Conservation (phyloP, 2,888 invertebrate genomes). For the Drosophila diplacantha region DNA sequence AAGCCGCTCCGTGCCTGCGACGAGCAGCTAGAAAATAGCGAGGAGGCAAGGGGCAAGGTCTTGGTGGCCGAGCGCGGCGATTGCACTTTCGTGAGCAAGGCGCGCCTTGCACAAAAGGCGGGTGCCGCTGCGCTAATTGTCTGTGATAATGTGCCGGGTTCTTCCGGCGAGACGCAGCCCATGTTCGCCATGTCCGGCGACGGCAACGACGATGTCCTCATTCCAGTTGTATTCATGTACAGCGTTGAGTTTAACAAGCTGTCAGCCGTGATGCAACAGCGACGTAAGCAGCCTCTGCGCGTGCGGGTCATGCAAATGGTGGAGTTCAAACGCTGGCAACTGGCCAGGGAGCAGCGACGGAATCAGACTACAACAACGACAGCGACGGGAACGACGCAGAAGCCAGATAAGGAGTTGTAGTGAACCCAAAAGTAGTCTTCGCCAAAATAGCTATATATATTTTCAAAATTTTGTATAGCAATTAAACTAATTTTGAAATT, state of each 20-base stretch:
- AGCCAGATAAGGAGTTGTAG: slow-evolving; percentile 71
- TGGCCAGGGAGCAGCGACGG: slow-evolving; percentile 61
- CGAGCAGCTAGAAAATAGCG: slow-evolving; percentile 80
- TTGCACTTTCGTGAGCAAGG: slow-evolving; percentile 97
- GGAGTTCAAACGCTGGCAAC: slow-evolving; percentile 76
- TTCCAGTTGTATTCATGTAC: slow-evolving; percentile 95
- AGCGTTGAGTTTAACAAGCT: slow-evolving; percentile 85
- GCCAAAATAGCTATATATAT: slow-evolving; percentile 16
- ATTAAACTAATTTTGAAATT: slow-evolving; percentile 31
- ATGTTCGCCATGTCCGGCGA: slow-evolving; percentile 99
- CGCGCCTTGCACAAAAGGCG: slow-evolving; percentile 87
- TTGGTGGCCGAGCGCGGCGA: slow-evolving; percentile 92
- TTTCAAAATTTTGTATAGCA: slow-evolving; percentile 15
- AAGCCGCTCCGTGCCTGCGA: slow-evolving; percentile 84
- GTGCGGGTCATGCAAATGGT: slow-evolving; percentile 78
- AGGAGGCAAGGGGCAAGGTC: slow-evolving; percentile 84
- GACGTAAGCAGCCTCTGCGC: slow-evolving; percentile 79
- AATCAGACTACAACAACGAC: slow-evolving; percentile 54
- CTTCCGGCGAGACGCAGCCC: slow-evolving; percentile 86
- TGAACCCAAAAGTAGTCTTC: slow-evolving; percentile 47
- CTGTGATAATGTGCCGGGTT: slow-evolving; percentile 87
- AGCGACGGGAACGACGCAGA: slow-evolving; percentile 49
- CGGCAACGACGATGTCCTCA: slow-evolving; percentile 89
- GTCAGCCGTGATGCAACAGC: slow-evolving; percentile 80
- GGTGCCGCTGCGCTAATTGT: slow-evolving; percentile 93